Conservation (phyloP, 2,113 vertebrate genomes). For the Prionailurus viverrinus region DNA sequence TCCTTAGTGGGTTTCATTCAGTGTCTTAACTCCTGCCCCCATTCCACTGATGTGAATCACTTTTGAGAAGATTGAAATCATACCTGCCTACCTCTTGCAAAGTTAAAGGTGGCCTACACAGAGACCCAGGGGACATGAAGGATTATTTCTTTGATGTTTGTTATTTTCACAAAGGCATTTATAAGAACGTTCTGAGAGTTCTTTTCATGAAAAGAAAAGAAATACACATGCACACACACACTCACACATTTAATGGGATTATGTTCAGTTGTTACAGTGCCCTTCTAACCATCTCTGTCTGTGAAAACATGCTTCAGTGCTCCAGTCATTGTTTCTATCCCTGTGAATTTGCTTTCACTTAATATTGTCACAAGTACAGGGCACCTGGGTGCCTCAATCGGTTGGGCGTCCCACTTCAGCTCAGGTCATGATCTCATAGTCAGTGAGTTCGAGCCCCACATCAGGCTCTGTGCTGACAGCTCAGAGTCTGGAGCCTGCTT, state of each 20-base stretch:
- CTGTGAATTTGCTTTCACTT: neutral
- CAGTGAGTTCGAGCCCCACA: too few relatives aligned
- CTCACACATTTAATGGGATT: neutral
- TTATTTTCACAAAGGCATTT: neutral
- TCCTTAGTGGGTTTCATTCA: neutral
- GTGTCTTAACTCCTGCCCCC: neutral
- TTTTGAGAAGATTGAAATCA: constrained; percentile 18
- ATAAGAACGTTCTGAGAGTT: constrained; percentile 22
- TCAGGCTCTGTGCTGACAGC: too few relatives aligned
- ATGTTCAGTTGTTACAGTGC: rapidly evolving
- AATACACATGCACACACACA: neutral
- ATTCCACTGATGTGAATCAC: neutral
- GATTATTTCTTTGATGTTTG: neutral
- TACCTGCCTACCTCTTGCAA: neutral
- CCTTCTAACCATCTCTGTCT: neutral
- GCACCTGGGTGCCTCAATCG: too few relatives aligned
- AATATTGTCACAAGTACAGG: neutral
- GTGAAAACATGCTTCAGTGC: neutral
- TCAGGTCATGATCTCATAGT: too few relatives aligned
- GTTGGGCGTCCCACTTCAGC: too few relatives aligned
- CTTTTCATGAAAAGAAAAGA: constrained; percentile 14
- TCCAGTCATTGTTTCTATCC: neutral
- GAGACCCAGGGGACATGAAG: neutral
- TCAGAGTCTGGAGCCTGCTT: too few relatives aligned
- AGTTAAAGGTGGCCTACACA: neutral